Evolutionary conservation across 2,113 vertebrate species (phyloP), one percentile per base, ranked within the genome.

Genomic region (Odobenus rosmarus): DNA sequence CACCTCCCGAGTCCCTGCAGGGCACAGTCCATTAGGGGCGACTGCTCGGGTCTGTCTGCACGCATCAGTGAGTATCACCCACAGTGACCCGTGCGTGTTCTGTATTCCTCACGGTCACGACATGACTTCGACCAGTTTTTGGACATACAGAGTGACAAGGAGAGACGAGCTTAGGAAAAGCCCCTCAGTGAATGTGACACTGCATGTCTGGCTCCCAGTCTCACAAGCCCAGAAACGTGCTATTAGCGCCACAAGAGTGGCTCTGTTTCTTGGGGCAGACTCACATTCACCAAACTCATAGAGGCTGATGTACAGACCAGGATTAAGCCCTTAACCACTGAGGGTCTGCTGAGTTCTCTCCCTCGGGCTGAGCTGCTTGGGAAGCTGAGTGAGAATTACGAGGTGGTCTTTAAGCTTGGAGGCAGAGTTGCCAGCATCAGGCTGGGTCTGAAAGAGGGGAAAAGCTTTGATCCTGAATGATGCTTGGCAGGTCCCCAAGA

Each of bases 81-180:
- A 2, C 1, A 2, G 55, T 18, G 51, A 24, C 0, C 57, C 6
- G n/a, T 23, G n/a, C 18, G 53, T 12, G 12, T 31, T 51, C 21
- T 18, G 6, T 8, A 19, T 16, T 31, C 19, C 46, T 39, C 26
- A 14, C 8, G 42, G 7, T 11, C 0, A 0, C 10, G 24, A 74
- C 55, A 21, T 28, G 5, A 15, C 26, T 14, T 31, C 7, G 42
- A 67, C 59, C 28, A 19, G 76, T 36, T 28, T n/a, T 33, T 79
- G 83, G 31, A 14, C 3, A 31, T 31, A 24, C 57, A n/a, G 28
- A 53, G 53, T 39, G 57, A 26, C 62, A 36, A 71, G 15, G 31
- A 71, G 26, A n/a, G 46, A 46, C 24, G 90, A 85, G 18, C 5
- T 67, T 42, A 72, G 28, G 39, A 28, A 77, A 57, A 7, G 10